Percentiles rank a stretch among this genome's conserved stretches.
Evolutionary conservation across 2,888 invertebrate species (phyloP).

Genomic region (Acanthococcus lagerstroemiae): DNA sequence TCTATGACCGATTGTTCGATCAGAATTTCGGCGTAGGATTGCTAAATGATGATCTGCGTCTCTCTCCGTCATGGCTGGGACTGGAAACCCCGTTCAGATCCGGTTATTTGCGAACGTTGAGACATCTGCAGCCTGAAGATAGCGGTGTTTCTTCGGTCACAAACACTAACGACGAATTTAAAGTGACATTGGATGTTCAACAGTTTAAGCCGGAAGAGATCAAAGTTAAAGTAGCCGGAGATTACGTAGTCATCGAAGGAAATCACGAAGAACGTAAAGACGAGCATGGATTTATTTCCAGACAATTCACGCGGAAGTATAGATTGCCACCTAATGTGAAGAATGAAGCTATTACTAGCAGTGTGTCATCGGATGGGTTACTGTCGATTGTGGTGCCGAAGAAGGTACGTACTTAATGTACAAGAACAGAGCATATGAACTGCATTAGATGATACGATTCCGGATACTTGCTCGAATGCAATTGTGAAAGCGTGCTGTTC

Average conservation of each 20-base stretch:
- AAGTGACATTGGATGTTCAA: constrained; percentile 42
- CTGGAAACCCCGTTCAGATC: constrained; percentile 32
- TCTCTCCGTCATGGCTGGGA: constrained; percentile 18
- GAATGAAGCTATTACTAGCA: constrained; percentile 40
- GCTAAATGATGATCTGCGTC: constrained; percentile 30
- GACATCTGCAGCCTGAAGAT: constrained; percentile 32
- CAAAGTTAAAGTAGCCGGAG: constrained; percentile 42
- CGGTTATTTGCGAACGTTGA: constrained; percentile 37
- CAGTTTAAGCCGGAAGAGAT: constrained; percentile 44
- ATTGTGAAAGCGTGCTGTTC: too few relatives aligned
- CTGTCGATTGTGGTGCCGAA: constrained; percentile 39
- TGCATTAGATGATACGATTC: too few relatives aligned
- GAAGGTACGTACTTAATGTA: constrained; percentile 27
- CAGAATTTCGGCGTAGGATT: too few relatives aligned
- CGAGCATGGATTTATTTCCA: constrained; percentile 42
- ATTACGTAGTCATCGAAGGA: constrained; percentile 42
- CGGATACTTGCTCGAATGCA: too few relatives aligned
- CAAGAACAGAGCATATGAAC: too few relatives aligned
- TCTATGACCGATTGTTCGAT: too few relatives aligned
- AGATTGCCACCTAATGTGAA: constrained; percentile 42
- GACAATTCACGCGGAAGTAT: constrained; percentile 43
- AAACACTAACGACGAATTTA: constrained; percentile 36
- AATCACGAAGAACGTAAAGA: constrained; percentile 44
- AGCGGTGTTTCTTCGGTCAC: constrained; percentile 37
- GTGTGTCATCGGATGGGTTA: constrained; percentile 42